Evolutionary conservation across 37 sponge, comb jelly and placozoan species (phyloP).

Genomic region (Tethya wilhelma): DNA sequence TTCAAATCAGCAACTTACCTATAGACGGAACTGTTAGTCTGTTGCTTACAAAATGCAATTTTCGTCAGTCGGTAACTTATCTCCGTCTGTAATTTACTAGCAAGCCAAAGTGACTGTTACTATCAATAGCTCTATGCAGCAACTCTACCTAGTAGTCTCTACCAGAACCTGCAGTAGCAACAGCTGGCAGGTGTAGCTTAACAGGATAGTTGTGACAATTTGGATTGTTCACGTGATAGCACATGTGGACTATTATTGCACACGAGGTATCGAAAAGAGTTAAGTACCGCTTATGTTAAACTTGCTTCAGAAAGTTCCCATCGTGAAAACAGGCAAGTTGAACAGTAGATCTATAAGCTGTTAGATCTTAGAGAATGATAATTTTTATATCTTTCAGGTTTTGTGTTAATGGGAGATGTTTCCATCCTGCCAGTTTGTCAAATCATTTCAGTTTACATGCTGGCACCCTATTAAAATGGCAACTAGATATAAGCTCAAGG

Average conservation of each 20-base stretch:
- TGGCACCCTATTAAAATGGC: too few relatives aligned
- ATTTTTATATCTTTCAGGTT: too few relatives aligned
- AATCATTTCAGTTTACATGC: too few relatives aligned
- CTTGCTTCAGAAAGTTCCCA: background rate
- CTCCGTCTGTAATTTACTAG: constrained; percentile 15
- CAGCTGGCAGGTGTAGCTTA: background rate
- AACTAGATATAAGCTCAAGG: too few relatives aligned
- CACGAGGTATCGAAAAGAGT: background rate
- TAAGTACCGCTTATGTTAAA: background rate
- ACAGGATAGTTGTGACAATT: background rate
- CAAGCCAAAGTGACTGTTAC: background rate
- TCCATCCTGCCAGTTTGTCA: too few relatives aligned
- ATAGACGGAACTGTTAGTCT: constrained; percentile 10
- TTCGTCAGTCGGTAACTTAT: constrained; percentile 16
- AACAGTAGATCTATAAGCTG: too few relatives aligned
- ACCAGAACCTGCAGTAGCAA: background rate
- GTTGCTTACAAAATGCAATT: constrained; percentile 10
- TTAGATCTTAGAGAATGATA: too few relatives aligned
- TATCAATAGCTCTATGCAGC: background rate
- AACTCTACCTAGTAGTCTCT: background rate
- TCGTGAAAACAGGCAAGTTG: background rate
- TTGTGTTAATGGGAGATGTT: too few relatives aligned
- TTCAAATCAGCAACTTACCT: constrained; percentile 13
- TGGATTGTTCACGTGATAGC: background rate
- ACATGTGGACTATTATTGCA: background rate